Evolutionary conservation across 2,113 vertebrate species (phyloP).

Genomic region (Benitochromis conjunctus): DNA sequence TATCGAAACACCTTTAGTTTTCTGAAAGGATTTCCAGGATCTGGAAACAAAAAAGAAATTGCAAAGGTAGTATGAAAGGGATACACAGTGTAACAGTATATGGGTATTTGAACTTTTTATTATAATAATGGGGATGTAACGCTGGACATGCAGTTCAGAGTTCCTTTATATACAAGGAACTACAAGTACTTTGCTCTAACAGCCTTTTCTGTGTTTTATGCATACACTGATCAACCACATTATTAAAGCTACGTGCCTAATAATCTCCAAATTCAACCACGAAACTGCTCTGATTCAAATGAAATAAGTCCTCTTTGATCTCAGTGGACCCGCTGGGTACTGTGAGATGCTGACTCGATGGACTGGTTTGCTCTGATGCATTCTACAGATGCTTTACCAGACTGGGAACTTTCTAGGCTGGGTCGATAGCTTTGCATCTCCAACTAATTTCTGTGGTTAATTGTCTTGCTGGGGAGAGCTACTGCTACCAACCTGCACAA

Average conservation of each 20-base stretch:
- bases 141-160: neutral
- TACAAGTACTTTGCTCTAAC: neutral
- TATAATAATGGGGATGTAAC: neutral
- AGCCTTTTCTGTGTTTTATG: neutral
- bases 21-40: constrained; percentile 83
- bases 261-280: neutral
- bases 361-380: neutral
- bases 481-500: too few relatives aligned
- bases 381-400: neutral
- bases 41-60: constrained; percentile 68
- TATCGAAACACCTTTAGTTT: constrained; percentile 64
- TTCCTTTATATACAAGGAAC: neutral
- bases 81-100: neutral
- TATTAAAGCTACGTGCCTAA: neutral
- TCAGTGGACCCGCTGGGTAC: neutral
- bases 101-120: neutral
- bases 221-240: neutral
- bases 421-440: neutral
- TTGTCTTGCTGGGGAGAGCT: neutral
- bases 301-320: neutral
- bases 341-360: neutral
- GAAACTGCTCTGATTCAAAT: neutral
- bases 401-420: neutral
- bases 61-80: constrained; percentile 18
- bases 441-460: neutral